These are phyloP conservation scores for Mesoclemmys tuberculata DNA, from an alignment of 2,113 vertebrate species.

Conservation along the genomic window DNA sequence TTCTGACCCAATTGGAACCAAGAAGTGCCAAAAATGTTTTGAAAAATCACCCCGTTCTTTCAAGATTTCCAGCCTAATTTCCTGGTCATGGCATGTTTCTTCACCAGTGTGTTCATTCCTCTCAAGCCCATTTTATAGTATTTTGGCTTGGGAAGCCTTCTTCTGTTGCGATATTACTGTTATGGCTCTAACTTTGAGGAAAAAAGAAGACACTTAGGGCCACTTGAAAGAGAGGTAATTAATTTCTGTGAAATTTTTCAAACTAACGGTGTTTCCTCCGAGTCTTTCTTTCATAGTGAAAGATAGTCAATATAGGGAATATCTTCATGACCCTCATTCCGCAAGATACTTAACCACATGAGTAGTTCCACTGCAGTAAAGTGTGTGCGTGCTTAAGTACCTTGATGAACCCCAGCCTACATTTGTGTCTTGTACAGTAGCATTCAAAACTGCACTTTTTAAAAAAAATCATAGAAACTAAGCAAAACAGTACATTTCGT, in stretches of 20 bases:
- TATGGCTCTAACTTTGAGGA: not conserved
- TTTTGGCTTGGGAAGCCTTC: not conserved
- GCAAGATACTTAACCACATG: not conserved
- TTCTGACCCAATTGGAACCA: not conserved
- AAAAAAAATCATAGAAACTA: not conserved
- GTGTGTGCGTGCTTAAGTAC: not conserved
- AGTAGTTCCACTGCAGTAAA: not conserved
- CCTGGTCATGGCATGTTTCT: not conserved
- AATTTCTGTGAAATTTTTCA: not conserved
- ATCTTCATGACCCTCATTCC: not conserved
- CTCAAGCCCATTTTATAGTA: not conserved
- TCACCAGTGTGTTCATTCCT: not conserved
- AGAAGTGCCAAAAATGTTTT: not conserved
- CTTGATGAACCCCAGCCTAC: not conserved
- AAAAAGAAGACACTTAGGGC: not conserved
- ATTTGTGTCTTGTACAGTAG: not conserved
- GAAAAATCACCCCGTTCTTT: not conserved
- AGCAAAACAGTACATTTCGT: not conserved
- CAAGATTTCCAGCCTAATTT: not conserved
- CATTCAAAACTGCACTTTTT: not conserved
- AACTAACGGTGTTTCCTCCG: not conserved
- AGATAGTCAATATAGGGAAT: not conserved
- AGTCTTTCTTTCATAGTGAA: not conserved
- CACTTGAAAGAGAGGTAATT: not conserved
- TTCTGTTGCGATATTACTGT: not conserved